These are phyloP conservation scores for Rhamphomyia laevipes DNA, from an alignment of 2,888 invertebrate species.

Conservation along the genomic window DNA sequence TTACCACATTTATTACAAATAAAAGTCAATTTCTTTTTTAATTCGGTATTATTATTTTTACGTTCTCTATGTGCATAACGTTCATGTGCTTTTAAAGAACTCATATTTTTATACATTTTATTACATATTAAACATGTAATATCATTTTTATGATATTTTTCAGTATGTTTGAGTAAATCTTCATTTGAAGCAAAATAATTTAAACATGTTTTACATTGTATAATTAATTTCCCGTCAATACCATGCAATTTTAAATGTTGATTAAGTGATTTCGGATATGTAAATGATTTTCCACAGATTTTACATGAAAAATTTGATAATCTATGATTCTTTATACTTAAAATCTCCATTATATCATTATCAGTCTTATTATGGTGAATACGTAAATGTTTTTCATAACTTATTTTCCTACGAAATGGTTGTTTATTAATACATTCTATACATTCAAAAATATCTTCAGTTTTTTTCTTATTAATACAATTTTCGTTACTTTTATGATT, in stretches of 20 bases:
- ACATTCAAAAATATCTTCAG: no score
- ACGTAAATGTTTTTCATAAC: not conserved
- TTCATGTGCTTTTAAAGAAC: not conserved
- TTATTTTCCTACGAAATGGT: not conserved
- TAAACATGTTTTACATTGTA: not conserved
- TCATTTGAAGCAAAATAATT: not conserved
- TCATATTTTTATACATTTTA: not conserved
- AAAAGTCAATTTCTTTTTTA: not conserved
- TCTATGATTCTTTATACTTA: not conserved
- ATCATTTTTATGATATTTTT: not conserved
- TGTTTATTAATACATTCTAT: no score
- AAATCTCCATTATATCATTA: not conserved
- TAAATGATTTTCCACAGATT: not conserved
- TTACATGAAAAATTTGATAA: not conserved
- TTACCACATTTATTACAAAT: not conserved
- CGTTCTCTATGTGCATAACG: not conserved
- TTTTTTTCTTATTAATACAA: no score
- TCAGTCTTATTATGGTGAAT: not conserved
- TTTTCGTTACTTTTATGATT: no score
- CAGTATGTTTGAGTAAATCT: not conserved
- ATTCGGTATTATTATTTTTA: not conserved
- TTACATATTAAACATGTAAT: not conserved
- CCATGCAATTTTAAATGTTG: not conserved
- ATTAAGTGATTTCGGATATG: not conserved
- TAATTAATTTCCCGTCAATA: not conserved